Evolutionary conservation across 2,888 invertebrate species (phyloP).

Genomic region (Eupithecia pulchellata): DNA sequence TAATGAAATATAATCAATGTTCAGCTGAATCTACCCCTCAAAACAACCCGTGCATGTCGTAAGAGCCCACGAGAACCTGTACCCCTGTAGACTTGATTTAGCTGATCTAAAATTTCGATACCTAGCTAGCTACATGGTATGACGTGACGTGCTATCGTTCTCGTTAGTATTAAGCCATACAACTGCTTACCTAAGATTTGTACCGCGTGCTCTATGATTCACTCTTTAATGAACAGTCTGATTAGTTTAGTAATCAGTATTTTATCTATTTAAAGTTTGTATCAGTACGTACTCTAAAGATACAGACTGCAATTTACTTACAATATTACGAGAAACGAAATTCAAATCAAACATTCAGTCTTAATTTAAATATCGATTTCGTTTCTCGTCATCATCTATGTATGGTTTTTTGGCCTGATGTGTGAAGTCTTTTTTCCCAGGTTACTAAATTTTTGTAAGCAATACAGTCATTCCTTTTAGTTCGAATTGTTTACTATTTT

Average conservation of each 20-base stretch:
- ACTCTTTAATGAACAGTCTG: constrained; percentile 52
- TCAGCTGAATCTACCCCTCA: no score
- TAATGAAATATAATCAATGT: no score
- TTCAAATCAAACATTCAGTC: no score
- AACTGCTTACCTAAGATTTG: constrained; percentile 20
- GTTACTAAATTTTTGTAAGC: not conserved
- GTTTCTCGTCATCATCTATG: not conserved
- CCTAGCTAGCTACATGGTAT: not conserved
- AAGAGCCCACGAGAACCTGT: no score
- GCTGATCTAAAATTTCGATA: not conserved
- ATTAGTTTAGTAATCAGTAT: constrained; percentile 62
- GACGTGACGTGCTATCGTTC: constrained; percentile 14
- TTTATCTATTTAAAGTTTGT: not conserved
- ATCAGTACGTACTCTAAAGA: not conserved
- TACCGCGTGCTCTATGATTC: constrained; percentile 54
- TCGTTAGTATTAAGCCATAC: constrained; percentile 19
- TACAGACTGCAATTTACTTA: no score
- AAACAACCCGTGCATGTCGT: no score
- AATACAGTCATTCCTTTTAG: constrained; percentile 25
- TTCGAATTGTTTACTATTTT: constrained; percentile 67
- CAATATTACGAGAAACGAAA: no score
- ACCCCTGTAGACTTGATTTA: not conserved
- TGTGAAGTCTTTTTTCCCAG: not conserved
- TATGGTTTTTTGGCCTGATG: not conserved
- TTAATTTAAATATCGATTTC: not conserved